A percentile compares a stretch with the other conserved stretches of the same genome.
Conservation (phyloP, 2,888 invertebrate genomes). For the Atrina japonica region DNA sequence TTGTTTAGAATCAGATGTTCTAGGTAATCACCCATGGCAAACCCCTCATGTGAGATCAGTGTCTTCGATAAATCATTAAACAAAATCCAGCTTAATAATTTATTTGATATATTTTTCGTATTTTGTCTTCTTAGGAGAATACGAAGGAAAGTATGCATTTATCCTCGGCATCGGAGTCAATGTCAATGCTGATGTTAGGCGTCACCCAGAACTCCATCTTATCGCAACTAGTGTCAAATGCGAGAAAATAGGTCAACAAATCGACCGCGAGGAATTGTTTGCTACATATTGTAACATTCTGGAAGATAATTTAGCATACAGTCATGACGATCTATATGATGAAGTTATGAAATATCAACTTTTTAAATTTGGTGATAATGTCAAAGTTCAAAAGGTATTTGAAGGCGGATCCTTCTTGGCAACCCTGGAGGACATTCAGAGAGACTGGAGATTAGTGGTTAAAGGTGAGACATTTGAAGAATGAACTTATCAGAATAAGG, state of each 20-base stretch:
- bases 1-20: no score
- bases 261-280: constrained; percentile 54
- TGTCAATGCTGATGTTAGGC: constrained; percentile 60
- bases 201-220: constrained; percentile 43
- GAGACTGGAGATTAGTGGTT: constrained; percentile 31
- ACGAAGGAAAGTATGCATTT: constrained; percentile 21
- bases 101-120: no score
- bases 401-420: constrained; percentile 13
- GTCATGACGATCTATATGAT: constrained; percentile 25
- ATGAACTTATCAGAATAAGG: no score
- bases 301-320: constrained; percentile 43
- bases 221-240: constrained; percentile 59
- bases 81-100: no score
- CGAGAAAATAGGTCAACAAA: constrained; percentile 49
- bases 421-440: constrained; percentile 23
- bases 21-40: no score
- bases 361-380: constrained; percentile 31
- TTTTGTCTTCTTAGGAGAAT: no score
- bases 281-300: constrained; percentile 53
- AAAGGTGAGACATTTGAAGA: constrained; percentile 31
- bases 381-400: constrained; percentile 20
- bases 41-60: no score
- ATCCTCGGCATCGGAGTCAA: constrained; percentile 64
- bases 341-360: constrained; percentile 41
- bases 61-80: no score